Conservation (phyloP, 2,888 invertebrate species). For the Stenolophus ochropezus region DNA sequence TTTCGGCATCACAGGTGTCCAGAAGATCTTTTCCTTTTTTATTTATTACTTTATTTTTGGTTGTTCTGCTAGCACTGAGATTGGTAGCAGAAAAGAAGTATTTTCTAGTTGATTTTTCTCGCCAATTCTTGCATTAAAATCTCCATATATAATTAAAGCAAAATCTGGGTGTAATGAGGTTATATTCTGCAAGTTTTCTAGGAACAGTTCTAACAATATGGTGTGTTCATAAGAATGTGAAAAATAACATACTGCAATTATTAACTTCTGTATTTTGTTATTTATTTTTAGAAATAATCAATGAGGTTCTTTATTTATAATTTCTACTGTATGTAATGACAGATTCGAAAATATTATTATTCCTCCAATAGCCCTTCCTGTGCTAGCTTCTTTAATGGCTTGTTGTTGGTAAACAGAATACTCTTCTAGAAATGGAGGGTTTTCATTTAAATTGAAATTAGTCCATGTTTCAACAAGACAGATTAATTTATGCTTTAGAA, state of each 20-base stretch:
- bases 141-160: not conserved
- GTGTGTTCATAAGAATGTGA: not conserved
- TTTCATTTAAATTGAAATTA: too few relatives aligned
- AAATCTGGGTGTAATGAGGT: not conserved
- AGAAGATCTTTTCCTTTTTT: conserved; percentile 1
- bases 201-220: not conserved
- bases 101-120: not conserved
- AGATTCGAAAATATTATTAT: too few relatives aligned
- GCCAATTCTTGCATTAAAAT: too few relatives aligned
- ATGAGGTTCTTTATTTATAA: not conserved
- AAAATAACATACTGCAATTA: not conserved
- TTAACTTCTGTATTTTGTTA: too few relatives aligned
- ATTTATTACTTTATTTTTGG: not conserved
- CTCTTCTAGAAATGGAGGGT: too few relatives aligned
- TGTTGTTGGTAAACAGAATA: too few relatives aligned
- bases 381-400: too few relatives aligned
- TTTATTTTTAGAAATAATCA: not conserved
- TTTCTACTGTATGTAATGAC: too few relatives aligned
- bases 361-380: too few relatives aligned
- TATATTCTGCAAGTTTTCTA: not conserved
- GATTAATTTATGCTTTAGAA: too few relatives aligned
- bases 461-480: too few relatives aligned
- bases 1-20: not conserved
- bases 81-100: not conserved
- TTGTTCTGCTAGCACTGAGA: not conserved